phyloP scores from a whole-genome alignment of 2,113 vertebrate species.

The Empidonax traillii region DNA sequence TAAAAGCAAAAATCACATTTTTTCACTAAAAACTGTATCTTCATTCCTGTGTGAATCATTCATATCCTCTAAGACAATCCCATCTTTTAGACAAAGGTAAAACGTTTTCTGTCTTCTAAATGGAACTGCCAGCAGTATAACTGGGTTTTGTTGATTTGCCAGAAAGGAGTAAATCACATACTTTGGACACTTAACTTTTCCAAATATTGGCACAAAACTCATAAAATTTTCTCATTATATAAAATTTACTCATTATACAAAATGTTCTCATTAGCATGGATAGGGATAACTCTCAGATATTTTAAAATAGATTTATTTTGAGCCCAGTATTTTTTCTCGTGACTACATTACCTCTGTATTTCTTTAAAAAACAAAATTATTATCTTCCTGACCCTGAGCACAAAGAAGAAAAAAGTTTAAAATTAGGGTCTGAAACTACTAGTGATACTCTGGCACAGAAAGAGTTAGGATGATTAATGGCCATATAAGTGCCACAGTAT shows the following conservation, averaged over 20 bases:
- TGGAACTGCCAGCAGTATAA: not conserved
- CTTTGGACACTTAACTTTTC: not conserved
- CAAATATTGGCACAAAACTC: not conserved
- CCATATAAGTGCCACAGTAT: not conserved
- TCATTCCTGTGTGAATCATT: not conserved
- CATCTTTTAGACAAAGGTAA: not conserved
- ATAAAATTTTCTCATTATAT: not conserved
- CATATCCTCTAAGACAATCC: not conserved
- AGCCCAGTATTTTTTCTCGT: not conserved
- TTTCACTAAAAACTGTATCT: not conserved
- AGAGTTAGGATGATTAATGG: not conserved
- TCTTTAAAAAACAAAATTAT: not conserved
- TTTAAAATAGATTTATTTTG: not conserved
- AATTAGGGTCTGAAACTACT: not conserved
- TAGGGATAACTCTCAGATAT: not conserved
- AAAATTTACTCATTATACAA: too few species aligned
- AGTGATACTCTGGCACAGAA: not conserved
- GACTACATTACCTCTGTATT: not conserved
- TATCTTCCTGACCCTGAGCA: not conserved
- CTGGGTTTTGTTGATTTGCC: not conserved
- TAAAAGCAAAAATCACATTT: not conserved
- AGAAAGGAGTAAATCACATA: not conserved
- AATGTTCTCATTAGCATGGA: not conserved
- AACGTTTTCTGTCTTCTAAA: not conserved
- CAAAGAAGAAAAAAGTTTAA: not conserved